phyloP scores from a whole-genome alignment of 2,113 vertebrate species.

The Bungarus multicinctus region DNA sequence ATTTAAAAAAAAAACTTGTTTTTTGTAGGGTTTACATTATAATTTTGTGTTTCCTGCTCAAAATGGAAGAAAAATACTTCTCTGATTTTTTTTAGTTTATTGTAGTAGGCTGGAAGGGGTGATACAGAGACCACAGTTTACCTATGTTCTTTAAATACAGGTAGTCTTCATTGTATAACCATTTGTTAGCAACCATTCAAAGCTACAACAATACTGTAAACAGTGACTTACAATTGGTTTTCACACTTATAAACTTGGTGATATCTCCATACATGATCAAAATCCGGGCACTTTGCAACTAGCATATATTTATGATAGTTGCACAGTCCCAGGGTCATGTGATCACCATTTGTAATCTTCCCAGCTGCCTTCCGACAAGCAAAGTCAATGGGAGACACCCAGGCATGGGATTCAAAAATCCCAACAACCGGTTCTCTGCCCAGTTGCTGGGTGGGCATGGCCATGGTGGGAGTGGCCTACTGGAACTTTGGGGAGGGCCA shows the following conservation, averaged over 20 bases:
- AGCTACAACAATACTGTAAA: too few relatives aligned
- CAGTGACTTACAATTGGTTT: too few relatives aligned
- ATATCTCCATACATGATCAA: too few relatives aligned
- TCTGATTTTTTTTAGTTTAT: neutral
- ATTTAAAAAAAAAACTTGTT: neutral
- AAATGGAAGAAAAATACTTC: neutral
- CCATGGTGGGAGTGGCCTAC: too few relatives aligned
- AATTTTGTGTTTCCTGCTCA: neutral
- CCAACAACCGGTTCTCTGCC: too few relatives aligned
- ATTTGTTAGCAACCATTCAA: too few relatives aligned
- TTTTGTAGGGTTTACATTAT: neutral
- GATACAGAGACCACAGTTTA: neutral
- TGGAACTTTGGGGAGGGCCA: too few relatives aligned
- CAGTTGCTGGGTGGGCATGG: too few relatives aligned
- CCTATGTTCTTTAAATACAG: neutral
- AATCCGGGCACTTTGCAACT: too few relatives aligned
- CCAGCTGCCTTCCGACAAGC: neutral
- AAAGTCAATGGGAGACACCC: neutral
- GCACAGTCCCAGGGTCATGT: neutral
- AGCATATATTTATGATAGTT: neutral
- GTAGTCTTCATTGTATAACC: too few relatives aligned
- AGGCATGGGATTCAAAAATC: too few relatives aligned
- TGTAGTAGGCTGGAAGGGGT: neutral
- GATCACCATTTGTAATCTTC: neutral
- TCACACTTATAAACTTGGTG: too few relatives aligned